Percentiles rank a stretch among this genome's conserved stretches.
These are phyloP conservation scores for Aplysia californica DNA, from an alignment of 1,140 invertebrate genomes.

Conservation along the genomic window DNA sequence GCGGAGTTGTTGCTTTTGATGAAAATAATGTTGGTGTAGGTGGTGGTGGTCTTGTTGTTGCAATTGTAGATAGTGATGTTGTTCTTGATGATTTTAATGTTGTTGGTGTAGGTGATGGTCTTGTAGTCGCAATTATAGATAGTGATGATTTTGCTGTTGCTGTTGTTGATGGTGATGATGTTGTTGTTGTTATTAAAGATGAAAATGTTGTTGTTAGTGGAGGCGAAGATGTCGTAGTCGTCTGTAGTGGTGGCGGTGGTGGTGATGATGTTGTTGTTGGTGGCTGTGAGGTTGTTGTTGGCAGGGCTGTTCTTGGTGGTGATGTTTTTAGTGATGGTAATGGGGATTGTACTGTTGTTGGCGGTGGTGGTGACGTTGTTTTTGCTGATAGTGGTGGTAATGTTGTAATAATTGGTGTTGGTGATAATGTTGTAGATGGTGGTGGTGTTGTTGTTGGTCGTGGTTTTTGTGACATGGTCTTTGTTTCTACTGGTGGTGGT, in stretches of 20 bases:
- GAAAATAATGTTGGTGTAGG: neutral
- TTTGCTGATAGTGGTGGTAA: neutral
- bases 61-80: neutral
- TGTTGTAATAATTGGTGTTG: neutral
- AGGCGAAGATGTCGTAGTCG: neutral
- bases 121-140: neutral
- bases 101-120: neutral
- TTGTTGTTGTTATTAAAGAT: neutral
- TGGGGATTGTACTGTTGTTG: neutral
- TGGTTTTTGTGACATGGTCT: neutral
- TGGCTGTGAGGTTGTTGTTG: too few relatives aligned
- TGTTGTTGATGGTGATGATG: neutral
- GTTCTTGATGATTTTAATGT: neutral
- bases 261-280: neutral
- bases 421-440: neutral
- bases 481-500: neutral
- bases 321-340: neutral
- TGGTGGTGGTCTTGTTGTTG: neutral
- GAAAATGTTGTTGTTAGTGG: neutral
- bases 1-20: neutral
- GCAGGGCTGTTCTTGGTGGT: too few relatives aligned
- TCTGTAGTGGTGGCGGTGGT: neutral
- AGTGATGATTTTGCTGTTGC: neutral
- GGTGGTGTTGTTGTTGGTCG: neutral
- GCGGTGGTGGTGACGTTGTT: neutral